Percentiles rank a stretch among this genome's conserved stretches.
Conservation (phyloP, 2,113 vertebrate species). For the Speoplatyrhinus poulsoni region DNA sequence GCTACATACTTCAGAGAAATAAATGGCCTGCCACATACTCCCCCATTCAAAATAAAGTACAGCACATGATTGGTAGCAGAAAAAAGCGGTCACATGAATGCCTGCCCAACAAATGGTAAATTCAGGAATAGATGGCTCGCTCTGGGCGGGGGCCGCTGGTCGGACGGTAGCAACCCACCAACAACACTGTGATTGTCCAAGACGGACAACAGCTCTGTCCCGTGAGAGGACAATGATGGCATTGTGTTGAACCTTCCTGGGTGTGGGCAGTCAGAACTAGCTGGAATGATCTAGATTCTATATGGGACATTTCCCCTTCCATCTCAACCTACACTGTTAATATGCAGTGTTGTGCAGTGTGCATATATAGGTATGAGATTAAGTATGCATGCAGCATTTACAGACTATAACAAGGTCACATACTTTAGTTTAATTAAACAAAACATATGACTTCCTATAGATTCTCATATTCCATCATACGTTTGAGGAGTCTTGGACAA, state of each 20-base stretch:
- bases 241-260: constrained; percentile 67
- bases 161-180: constrained; percentile 53
- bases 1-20: constrained; percentile 20
- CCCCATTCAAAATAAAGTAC: constrained; percentile 7
- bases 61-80: constrained; percentile 20
- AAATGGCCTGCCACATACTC: background rate
- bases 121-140: constrained; percentile 63
- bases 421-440: no score
- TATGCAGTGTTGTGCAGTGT: constrained; percentile 9
- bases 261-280: constrained; percentile 58
- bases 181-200: constrained; percentile 71
- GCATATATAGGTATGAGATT: background rate
- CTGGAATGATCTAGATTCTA: constrained; percentile 70
- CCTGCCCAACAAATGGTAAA: constrained; percentile 61
- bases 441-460: constrained; percentile 1
- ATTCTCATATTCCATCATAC: constrained; percentile 35
- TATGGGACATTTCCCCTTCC: constrained; percentile 49
- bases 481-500: constrained; percentile 24
- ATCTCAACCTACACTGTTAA: constrained; percentile 39
- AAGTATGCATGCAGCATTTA: background rate
- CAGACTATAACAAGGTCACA: background rate
- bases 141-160: constrained; percentile 43
- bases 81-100: constrained; percentile 53
- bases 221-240: constrained; percentile 66
- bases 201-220: constrained; percentile 62